Evolutionary conservation across 2,888 invertebrate species (phyloP), one percentile per base, ranked within the genome.

Genomic region (Kuschelorhynchus macadamiae): DNA sequence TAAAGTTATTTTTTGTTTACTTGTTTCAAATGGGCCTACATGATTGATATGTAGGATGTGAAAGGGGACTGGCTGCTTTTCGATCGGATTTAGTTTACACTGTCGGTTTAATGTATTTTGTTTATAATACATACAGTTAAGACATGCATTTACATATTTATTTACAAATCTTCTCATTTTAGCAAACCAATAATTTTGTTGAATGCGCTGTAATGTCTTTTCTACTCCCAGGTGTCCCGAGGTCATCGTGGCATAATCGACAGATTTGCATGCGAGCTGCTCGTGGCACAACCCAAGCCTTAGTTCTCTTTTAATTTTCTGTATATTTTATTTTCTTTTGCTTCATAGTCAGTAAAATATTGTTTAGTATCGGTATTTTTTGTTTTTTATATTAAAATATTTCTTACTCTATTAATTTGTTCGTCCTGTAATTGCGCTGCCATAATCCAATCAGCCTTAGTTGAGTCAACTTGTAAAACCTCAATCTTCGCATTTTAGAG

Each of bases 31-130:
- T 14, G 70, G 61, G 0, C 60, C 61, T 5, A 66, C 16, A 16
- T 66, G 61, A 17, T 69, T 42, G 3, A 56, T 1, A 14, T 56
- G 61, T 46, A 69, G 8, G 1, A 59, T 65, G 39, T 69, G 60
- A 14, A 56, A 56, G 14, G 68, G 64, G 7, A 49, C 33, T 11
- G 57, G 59, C 1, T 41, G 5, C 33, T 61, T 70, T 33, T 39
- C 62, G 14, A 70, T 70, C 4, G 66, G 47, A 25, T 70, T 39
- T 14, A 66, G 32, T 25, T 47, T 60, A 16, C 62, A 17, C 21
- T 53, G 14, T 30, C 25, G 20, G 12, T 53, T 62, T 25, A 42
- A 41, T 42, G 61, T 41, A 1, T 7, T 56, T n/a, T 46, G 17
- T 33, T 63, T 63, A 36, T 63, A 63, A 30, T 63, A 63, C 47